Evolutionary conservation across 2,113 vertebrate species (phyloP).

Genomic region (Grammomys dolichurus): DNA sequence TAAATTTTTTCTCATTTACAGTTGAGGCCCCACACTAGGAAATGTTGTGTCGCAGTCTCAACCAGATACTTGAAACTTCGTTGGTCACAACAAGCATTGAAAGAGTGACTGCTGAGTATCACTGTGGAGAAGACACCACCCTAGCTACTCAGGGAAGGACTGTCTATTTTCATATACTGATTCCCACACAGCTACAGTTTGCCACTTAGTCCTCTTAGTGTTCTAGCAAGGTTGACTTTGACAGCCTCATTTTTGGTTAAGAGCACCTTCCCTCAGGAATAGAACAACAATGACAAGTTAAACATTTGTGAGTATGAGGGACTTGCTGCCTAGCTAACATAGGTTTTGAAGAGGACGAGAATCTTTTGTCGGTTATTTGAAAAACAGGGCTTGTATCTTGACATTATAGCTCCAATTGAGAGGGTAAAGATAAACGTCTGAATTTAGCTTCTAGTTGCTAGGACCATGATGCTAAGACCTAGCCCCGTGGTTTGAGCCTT

Average conservation of each 20-base stretch:
- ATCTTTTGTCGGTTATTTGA: background rate
- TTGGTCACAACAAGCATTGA: background rate
- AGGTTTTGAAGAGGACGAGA: background rate
- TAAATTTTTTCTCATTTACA: conserved; percentile 15
- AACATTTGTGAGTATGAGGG: background rate
- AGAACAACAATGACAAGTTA: conserved; percentile 3
- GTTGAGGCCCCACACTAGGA: background rate
- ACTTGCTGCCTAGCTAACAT: background rate
- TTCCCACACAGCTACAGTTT: background rate
- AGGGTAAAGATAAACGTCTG: background rate
- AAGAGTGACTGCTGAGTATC: background rate
- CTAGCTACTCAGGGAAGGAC: background rate
- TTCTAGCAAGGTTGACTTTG: background rate
- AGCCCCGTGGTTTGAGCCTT: background rate
- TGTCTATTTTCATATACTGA: background rate
- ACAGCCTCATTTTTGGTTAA: conserved; percentile 28
- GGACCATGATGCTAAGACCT: background rate
- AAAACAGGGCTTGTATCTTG: background rate
- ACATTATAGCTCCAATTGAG: background rate
- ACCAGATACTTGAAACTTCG: background rate
- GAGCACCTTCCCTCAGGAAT: background rate
- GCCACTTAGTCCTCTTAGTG: background rate
- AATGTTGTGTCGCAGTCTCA: background rate
- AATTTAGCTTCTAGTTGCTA: background rate
- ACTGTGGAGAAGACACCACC: background rate